Conservation (phyloP, 2,113 vertebrate genomes). For the Melanostigma gelatinosum region DNA sequence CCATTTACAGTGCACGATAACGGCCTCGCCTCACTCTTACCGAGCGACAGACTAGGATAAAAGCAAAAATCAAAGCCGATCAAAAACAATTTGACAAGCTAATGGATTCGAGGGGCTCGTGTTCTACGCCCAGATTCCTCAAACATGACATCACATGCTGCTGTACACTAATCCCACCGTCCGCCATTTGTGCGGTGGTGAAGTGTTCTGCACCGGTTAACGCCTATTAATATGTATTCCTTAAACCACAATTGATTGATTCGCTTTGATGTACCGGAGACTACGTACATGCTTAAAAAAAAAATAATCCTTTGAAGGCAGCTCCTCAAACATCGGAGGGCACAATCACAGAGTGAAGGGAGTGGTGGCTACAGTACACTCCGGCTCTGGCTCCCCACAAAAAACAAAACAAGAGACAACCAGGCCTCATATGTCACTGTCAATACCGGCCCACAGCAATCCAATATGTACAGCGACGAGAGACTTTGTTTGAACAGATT, state of each 20-base stretch:
- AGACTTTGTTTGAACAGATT: constrained; percentile 59
- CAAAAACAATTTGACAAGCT: constrained; percentile 59
- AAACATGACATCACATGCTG: constrained; percentile 34
- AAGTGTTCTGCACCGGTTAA: constrained; percentile 20
- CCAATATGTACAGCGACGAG: constrained; percentile 55
- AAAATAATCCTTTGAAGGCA: constrained; percentile 62
- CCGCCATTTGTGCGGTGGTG: constrained; percentile 1
- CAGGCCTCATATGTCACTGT: constrained; percentile 67
- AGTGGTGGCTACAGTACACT: constrained; percentile 32
- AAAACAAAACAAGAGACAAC: not conserved
- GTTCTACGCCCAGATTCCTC: constrained; percentile 37
- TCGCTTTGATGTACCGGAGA: constrained; percentile 51
- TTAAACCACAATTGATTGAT: constrained; percentile 50
- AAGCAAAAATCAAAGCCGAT: constrained; percentile 67
- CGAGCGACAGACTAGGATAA: constrained; percentile 42
- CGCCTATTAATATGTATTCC: constrained; percentile 19
- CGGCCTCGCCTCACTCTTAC: constrained; percentile 48
- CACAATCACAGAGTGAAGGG: constrained; percentile 28
- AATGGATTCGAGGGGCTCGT: constrained; percentile 39
- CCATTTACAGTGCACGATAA: constrained; percentile 64
- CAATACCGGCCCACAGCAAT: constrained; percentile 54
- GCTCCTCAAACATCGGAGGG: constrained; percentile 38
- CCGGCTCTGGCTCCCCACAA: constrained; percentile 4
- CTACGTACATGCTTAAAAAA: constrained; percentile 30
- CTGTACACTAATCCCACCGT: constrained; percentile 20